Percentiles rank a stretch among this genome's conserved stretches.
phyloP scores from a whole-genome alignment of 2,113 vertebrate genomes.

The Percopsis transmontana region DNA sequence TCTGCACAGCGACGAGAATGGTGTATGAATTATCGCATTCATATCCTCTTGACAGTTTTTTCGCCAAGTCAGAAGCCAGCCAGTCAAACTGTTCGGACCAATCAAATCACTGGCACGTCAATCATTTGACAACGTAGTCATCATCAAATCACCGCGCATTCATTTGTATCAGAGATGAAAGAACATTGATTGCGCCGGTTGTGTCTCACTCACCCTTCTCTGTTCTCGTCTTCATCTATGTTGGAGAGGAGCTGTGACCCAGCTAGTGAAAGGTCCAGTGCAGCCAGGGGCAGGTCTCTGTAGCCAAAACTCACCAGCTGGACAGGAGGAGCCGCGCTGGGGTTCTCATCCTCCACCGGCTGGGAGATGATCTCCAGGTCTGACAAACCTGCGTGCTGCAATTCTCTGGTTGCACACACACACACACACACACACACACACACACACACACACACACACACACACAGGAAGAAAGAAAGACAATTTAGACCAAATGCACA shows the following conservation, averaged over 20 bases:
- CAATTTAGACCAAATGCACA: constrained; percentile 1
- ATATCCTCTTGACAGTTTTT: no score
- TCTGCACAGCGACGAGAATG: no score
- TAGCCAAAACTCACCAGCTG: constrained; percentile 93
- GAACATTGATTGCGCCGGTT: not conserved
- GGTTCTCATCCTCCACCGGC: constrained; percentile 90
- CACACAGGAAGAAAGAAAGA: constrained; percentile 32
- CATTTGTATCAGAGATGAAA: no score
- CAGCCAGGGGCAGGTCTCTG: constrained; percentile 91
- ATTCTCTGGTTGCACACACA: constrained; percentile 45
- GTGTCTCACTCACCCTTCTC: constrained; percentile 87
- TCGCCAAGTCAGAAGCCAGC: no score
- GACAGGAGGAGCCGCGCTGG: constrained; percentile 84
- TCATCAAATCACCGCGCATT: no score
- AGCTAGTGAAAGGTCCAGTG: constrained; percentile 89
- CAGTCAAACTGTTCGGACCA: no score
- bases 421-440: not conserved
- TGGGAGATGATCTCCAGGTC: constrained; percentile 97
- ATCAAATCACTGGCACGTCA: not conserved
- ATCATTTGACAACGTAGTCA: not conserved
- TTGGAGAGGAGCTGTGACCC: constrained; percentile 95
- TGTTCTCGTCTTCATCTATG: constrained; percentile 92
- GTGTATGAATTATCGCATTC: no score
- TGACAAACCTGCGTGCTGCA: constrained; percentile 81
- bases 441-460: not conserved